Conservation (phyloP, 2,888 invertebrate species). For the Callimorpha dominula region DNA sequence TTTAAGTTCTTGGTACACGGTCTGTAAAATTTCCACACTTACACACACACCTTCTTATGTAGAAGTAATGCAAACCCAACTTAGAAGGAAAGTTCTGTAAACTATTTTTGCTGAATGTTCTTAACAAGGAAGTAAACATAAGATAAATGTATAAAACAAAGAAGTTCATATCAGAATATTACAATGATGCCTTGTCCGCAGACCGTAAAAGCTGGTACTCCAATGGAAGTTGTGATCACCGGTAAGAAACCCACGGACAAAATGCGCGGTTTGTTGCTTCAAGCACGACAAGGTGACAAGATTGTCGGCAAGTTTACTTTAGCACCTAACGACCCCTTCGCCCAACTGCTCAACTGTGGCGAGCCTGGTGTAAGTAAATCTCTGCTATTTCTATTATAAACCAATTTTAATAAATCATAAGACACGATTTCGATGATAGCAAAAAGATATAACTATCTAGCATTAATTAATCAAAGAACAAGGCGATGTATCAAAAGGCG, state of each 20-base stretch:
- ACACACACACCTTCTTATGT: too few relatives aligned
- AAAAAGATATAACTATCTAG: background rate
- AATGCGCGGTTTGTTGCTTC: conserved; percentile 89
- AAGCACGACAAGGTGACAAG: conserved; percentile 88
- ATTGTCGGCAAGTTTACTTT: conserved; percentile 89
- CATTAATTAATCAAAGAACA: background rate
- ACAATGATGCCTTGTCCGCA: conserved; percentile 34
- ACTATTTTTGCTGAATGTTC: too few relatives aligned
- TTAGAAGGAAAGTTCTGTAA: too few relatives aligned
- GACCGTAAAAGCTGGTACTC: conserved; percentile 74
- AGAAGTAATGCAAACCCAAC: too few relatives aligned
- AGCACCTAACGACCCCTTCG: conserved; percentile 78
- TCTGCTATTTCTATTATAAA: background rate
- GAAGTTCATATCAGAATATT: background rate
- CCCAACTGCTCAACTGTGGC: conserved; percentile 86
- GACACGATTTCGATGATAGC: background rate
- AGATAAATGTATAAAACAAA: background rate
- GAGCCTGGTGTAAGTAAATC: conserved; percentile 80
- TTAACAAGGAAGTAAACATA: too few relatives aligned
- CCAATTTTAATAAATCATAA: background rate
- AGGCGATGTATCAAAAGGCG: background rate
- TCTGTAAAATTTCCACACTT: too few relatives aligned
- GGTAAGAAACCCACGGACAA: conserved; percentile 79
- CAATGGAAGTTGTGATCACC: conserved; percentile 83
- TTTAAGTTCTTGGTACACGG: too few relatives aligned